Percentiles rank a stretch among this genome's conserved stretches.
These are phyloP conservation scores for Hyperoplus immaculatus DNA, from an alignment of 2,797 vertebrate species.

Conservation along the genomic window DNA sequence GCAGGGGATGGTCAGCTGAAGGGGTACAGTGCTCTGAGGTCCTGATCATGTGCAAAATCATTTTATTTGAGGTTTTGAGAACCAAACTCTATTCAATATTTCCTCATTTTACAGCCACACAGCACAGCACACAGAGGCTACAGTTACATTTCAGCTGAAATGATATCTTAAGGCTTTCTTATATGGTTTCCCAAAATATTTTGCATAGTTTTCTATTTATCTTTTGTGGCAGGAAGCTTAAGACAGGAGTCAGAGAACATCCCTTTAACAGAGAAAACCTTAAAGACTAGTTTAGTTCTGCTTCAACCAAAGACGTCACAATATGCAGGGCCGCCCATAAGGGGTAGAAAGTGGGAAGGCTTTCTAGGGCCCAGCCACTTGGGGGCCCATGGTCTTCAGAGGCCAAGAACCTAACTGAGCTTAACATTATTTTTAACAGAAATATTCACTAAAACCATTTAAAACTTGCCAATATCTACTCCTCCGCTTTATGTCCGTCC, in stretches of 20 bases:
- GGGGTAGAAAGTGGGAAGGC: no score
- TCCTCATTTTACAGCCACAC: not conserved
- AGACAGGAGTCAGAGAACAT: not conserved
- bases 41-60: not conserved
- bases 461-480: no score
- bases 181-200: not conserved
- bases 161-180: no score
- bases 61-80: not conserved
- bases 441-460: no score
- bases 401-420: no score
- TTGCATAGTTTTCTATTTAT: not conserved
- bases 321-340: no score
- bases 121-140: not conserved
- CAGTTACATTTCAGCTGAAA: not conserved
- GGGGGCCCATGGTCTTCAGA: no score
- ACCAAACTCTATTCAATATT: not conserved
- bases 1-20: conserved; percentile 38
- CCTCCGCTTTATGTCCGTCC: no score
- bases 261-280: not conserved
- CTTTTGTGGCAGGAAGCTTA: not conserved
- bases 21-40: not conserved
- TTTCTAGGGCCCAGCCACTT: no score
- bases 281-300: not conserved
- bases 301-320: not conserved
- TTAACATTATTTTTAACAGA: no score